Conservation (phyloP, 2,888 invertebrate species). For the Orchestes rusci region DNA sequence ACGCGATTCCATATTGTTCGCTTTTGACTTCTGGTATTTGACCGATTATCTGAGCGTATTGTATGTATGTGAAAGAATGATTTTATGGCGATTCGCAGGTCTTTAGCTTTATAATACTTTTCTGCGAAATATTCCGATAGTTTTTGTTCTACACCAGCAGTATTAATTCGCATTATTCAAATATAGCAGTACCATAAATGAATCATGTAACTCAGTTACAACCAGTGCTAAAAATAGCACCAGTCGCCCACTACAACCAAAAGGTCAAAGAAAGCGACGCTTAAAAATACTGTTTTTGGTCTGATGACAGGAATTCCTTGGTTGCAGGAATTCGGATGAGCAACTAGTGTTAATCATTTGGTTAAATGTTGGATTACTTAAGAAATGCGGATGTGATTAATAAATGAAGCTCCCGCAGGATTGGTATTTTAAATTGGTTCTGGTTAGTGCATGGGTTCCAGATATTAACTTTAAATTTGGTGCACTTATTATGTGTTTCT, state of each 20-base stretch:
- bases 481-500: no score
- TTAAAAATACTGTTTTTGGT: constrained; percentile 17
- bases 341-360: constrained; percentile 18
- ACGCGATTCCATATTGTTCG: constrained; percentile 15
- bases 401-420: no score
- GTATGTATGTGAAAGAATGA: constrained; percentile 16
- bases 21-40: constrained; percentile 15
- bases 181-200: no score
- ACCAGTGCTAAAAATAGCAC: constrained; percentile 15
- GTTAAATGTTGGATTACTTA: constrained; percentile 20
- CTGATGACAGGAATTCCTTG: constrained; percentile 16
- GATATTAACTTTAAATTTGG: no score
- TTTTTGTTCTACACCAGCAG: no score
- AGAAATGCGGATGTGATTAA: no score
- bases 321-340: constrained; percentile 19
- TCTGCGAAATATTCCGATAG: constrained; percentile 8
- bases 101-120: constrained; percentile 12
- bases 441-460: no score
- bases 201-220: constrained; percentile 12
- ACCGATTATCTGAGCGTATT: constrained; percentile 14
- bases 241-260: constrained; percentile 14
- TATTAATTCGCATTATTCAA: no score
- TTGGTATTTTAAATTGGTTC: no score
- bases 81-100: constrained; percentile 14
- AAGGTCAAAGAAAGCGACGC: constrained; percentile 21